Conservation (phyloP, 2,113 vertebrate species). For the Periophthalmus modestus region DNA sequence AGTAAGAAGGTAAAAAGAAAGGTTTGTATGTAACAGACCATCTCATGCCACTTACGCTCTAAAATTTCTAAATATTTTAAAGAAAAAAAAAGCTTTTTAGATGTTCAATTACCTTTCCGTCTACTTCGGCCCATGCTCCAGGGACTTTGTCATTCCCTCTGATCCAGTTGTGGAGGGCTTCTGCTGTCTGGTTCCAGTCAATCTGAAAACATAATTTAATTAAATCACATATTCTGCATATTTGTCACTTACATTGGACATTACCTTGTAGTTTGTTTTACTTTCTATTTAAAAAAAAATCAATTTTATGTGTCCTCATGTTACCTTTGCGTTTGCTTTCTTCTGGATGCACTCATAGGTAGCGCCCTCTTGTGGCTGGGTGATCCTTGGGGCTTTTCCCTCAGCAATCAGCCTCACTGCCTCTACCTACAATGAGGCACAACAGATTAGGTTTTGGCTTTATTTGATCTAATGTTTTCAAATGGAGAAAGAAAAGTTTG, state of each 20-base stretch:
- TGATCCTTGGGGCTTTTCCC: slow-evolving; percentile 78
- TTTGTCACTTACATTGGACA: neutral
- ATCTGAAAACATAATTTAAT: slow-evolving; percentile 70
- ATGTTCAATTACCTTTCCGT: slow-evolving; percentile 76
- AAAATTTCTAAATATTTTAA: neutral
- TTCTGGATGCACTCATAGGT: slow-evolving; percentile 89
- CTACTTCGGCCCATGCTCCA: slow-evolving; percentile 84
- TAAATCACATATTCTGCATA: neutral
- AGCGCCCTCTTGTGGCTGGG: slow-evolving; percentile 82
- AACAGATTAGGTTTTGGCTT: slow-evolving; percentile 9
- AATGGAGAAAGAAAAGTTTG: too few species aligned
- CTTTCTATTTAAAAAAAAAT: neutral
- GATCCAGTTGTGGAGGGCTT: slow-evolving; percentile 89
- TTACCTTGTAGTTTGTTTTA: neutral
- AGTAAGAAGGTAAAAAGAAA: neutral
- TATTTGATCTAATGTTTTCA: neutral
- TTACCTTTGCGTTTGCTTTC: slow-evolving; percentile 83
- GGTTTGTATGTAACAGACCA: neutral
- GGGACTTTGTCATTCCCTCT: slow-evolving; percentile 88
- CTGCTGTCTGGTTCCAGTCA: slow-evolving; percentile 85
- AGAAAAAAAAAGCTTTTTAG: neutral
- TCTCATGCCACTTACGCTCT: neutral
- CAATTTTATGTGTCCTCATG: neutral
- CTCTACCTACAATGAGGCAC: slow-evolving; percentile 76
- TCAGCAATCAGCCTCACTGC: slow-evolving; percentile 81